Base-by-base conservation (phyloP, 2,888 invertebrate species). In the Ryuthela nishihirai region DNA sequence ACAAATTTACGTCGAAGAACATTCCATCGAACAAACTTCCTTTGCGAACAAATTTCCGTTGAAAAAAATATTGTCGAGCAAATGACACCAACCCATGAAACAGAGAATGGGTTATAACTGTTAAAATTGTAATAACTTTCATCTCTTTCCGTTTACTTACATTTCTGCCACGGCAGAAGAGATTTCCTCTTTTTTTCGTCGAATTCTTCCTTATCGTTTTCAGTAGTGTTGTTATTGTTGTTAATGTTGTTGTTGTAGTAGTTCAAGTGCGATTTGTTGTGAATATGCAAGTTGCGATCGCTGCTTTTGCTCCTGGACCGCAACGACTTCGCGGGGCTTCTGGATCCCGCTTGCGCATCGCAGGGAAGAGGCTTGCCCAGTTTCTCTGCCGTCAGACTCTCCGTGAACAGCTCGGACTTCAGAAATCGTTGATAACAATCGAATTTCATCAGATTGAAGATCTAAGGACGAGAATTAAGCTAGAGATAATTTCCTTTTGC, bases 391-490 rank as follows among this genome's bases (percentile, higher is more conserved):
- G 44, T 26, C 9, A 56, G 6, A 21, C 48, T 47, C 18, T 50
- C 45, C 6, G 15, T 18, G 25, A 45, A 56, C 2, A 56, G 15
- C 6, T 56, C 56, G 17, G 56, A 56, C 25, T 56, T 49, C 10
- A 56, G 26, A 34, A 56, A 56, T 40, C 56, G 35, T 21, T 49
- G 49, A n/a, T 56, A 56, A n/a, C 56, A 56, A 41, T 56, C 56
- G 23, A 56, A 56, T 40, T 50, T 49, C 56, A 56, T 56, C 6
- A 56, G 35, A 4, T 42, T 44, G 12, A 50, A 56, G 9, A 56
- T 41, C 56, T 56, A 17, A 35, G n/a, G n/a, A n/a, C n/a, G n/a
- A n/a, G n/a, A n/a, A n/a, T n/a, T n/a, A n/a, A n/a, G n/a, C n/a
- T n/a, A n/a, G n/a, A n/a, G n/a, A n/a, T n/a, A n/a, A n/a, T n/a